A percentile compares a stretch with the other conserved stretches of the same genome.
These are phyloP conservation scores for Myiopsitta monachus DNA, from an alignment of 2,113 vertebrate species.

Conservation along the genomic window DNA sequence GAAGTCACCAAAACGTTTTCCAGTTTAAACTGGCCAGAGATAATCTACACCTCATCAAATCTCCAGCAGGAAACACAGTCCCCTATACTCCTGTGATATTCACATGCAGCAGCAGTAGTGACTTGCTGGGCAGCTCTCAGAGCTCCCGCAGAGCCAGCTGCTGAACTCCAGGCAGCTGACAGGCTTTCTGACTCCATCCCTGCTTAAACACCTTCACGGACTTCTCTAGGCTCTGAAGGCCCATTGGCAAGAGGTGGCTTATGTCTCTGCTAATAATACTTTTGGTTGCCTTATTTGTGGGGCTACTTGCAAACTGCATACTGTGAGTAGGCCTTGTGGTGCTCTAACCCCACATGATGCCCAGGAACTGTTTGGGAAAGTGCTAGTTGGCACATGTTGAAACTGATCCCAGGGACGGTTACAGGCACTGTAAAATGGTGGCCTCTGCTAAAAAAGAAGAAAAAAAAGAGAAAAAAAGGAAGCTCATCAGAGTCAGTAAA, in stretches of 20 bases:
- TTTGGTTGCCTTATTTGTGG: background rate
- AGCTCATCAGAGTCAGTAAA: background rate
- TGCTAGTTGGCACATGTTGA: background rate
- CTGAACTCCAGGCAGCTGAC: background rate
- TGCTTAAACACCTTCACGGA: background rate
- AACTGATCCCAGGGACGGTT: background rate
- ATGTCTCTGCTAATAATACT: background rate
- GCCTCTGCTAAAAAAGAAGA: background rate
- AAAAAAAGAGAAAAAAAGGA: background rate
- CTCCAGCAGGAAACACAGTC: background rate
- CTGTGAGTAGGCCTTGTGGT: background rate
- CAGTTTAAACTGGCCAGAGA: background rate
- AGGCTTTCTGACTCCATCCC: background rate
- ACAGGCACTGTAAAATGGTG: background rate
- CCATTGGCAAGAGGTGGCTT: background rate
- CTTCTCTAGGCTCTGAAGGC: background rate
- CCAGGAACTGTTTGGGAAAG: background rate
- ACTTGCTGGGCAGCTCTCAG: background rate
- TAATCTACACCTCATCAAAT: background rate
- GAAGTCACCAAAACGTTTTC: background rate
- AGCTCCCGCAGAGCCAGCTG: background rate
- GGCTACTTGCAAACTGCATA: background rate
- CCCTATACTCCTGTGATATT: background rate
- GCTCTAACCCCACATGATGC: background rate
- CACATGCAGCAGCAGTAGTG: fast-evolving